Evolutionary conservation across 2,888 invertebrate genomes (phyloP).

Genomic region (Sclerodermus sp.): DNA sequence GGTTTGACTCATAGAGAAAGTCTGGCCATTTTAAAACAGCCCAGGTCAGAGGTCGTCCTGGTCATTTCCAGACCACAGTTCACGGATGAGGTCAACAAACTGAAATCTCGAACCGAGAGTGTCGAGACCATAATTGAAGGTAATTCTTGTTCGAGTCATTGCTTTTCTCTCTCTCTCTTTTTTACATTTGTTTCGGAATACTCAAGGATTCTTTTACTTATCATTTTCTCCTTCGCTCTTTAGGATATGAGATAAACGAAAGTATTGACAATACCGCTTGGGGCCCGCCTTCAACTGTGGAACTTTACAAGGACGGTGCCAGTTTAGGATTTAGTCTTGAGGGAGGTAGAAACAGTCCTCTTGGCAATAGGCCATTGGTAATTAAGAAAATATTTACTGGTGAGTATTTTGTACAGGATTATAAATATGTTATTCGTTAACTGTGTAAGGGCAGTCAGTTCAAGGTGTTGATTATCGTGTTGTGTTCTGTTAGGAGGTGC

Average conservation of each 20-base stretch:
- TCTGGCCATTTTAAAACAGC: conserved; percentile 79
- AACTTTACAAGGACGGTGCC: conserved; percentile 76
- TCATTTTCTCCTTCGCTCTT: neutral
- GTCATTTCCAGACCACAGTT: conserved; percentile 67
- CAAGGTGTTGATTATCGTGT: too few species aligned
- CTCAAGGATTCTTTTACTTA: too few species aligned
- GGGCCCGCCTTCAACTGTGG: conserved; percentile 62
- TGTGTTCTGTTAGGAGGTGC: conserved; percentile 72
- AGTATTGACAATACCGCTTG: conserved; percentile 57
- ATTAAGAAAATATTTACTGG: conserved; percentile 95
- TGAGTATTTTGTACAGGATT: conserved; percentile 52
- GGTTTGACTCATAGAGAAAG: conserved; percentile 87
- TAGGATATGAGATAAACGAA: conserved; percentile 50
- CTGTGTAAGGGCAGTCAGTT: too few species aligned
- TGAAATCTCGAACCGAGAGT: conserved; percentile 46
- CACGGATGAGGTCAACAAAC: conserved; percentile 35
- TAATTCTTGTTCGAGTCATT: conserved; percentile 26
- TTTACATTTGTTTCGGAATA: too few species aligned
- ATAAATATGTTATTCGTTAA: neutral
- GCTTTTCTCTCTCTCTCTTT: too few species aligned
- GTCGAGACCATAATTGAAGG: conserved; percentile 54
- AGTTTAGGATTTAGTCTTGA: conserved; percentile 94
- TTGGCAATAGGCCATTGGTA: conserved; percentile 84
- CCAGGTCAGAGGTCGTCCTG: conserved; percentile 76
- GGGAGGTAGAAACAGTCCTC: conserved; percentile 88